Evolutionary conservation across 1,140 invertebrate genomes (phyloP).

Genomic region (Helicorthomorpha holstii): DNA sequence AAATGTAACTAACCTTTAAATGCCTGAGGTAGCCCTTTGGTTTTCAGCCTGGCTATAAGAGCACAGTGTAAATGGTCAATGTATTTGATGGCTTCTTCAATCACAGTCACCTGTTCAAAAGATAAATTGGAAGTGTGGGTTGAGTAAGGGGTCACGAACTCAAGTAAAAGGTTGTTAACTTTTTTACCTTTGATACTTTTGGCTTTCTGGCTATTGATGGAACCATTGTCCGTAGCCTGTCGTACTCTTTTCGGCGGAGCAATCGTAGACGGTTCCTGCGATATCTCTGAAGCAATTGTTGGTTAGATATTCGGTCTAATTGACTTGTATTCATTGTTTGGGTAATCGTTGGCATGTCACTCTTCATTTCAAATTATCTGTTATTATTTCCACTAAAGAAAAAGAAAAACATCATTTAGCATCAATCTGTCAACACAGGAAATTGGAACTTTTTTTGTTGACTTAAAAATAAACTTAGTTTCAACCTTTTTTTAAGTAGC

Average conservation of each 20-base stretch:
- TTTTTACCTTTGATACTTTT: constrained; percentile 16
- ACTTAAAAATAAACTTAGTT: too few relatives aligned
- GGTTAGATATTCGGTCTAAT: too few relatives aligned
- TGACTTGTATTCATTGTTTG: too few relatives aligned
- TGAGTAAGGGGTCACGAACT: not conserved
- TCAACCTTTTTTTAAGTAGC: too few relatives aligned
- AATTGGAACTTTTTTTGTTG: too few relatives aligned
- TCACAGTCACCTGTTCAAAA: constrained; percentile 21
- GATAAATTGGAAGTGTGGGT: too few relatives aligned
- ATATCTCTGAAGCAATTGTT: not conserved
- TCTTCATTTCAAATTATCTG: too few relatives aligned
- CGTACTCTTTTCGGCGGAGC: constrained; percentile 13
- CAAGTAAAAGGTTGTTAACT: not conserved
- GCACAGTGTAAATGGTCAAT: constrained; percentile 23
- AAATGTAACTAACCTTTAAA: constrained; percentile 15
- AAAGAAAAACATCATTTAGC: too few relatives aligned
- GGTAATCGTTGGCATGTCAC: too few relatives aligned
- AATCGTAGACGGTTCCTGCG: not conserved
- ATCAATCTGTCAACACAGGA: too few relatives aligned
- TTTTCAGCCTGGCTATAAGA: constrained; percentile 18
- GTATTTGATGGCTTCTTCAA: constrained; percentile 25
- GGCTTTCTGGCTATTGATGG: constrained; percentile 15
- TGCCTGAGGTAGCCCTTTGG: constrained; percentile 16
- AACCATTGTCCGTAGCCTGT: constrained; percentile 16
- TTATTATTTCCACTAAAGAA: too few relatives aligned